Evolutionary conservation across 2,113 vertebrate species (phyloP), one percentile per base, ranked within the genome.

Genomic region (Leuciscus idus): DNA sequence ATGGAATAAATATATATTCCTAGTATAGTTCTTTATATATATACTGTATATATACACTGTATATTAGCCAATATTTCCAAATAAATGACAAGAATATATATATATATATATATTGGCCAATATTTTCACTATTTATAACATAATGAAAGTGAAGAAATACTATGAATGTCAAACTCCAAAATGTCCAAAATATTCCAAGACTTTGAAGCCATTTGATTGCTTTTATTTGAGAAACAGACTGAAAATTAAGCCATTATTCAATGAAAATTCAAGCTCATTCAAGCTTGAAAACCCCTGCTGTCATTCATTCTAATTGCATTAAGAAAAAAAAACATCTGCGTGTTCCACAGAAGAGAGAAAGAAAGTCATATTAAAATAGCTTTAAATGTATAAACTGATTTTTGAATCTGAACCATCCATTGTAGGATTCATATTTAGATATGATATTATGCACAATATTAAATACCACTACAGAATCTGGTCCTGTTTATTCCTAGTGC

Each of bases 231-330:
- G 68, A 23, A 72, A 72, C 36, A 43, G 21, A 39, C 36, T 43
- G 19, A 43, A 72, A 72, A 72, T 72, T 23, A 72, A 72, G 36
- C 68, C 36, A 12, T 72, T 72, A n/a, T 43, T 43, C 9, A 62
- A 39, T 21, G 68, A 23, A 36, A 39, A 72, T 23, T 43, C 68
- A 23, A 21, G 7, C 19, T 12, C 43, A 72, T 72, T 72, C 33
- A 72, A 72, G 68, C 33, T 72, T 72, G 68, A 72, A 72, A 72
- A 4, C 68, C 36, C 36, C 68, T 5, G 68, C 68, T 72, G 70
- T 11, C 70, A 43, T 43, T 43, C 19, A 73, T 73, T 43, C n/a
- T 73, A 73, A 73, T 43, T 73, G 70, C 36, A 72, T 72, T 19
- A 33, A 33, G 4, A 33, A 43, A 23, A 39, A 11, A 72, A 62